Evolutionary conservation across 2,888 invertebrate genomes (phyloP).

Genomic region (Apeira syringaria): DNA sequence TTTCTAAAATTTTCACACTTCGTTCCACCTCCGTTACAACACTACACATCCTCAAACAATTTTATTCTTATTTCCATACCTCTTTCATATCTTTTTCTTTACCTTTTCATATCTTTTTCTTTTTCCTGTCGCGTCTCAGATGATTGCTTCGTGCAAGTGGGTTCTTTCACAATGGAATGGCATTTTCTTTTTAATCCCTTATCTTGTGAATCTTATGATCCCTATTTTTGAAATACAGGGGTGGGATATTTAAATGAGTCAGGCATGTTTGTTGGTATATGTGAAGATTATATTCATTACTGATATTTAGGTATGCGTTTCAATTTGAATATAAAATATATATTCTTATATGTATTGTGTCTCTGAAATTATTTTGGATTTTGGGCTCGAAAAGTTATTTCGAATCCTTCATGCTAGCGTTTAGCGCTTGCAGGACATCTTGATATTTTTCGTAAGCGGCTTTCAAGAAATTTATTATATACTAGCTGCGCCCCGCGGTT

Average conservation of each 20-base stretch:
- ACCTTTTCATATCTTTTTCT: conserved; percentile 17
- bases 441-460: no score
- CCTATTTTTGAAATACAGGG: conserved; percentile 20
- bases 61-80: conserved; percentile 24
- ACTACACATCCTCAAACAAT: conserved; percentile 26
- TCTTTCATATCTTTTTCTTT: conserved; percentile 18
- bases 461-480: no score
- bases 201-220: conserved; percentile 43
- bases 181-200: conserved; percentile 71
- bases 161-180: conserved; percentile 54
- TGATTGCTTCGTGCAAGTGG: conserved; percentile 44
- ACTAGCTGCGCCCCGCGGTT: no score
- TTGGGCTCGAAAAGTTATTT: no score
- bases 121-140: conserved; percentile 34
- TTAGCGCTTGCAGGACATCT: no score
- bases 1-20: background rate
- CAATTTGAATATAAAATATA: no score
- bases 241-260: conserved; percentile 55
- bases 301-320: no score
- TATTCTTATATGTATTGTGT: no score
- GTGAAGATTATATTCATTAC: background rate
- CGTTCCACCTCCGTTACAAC: conserved; percentile 11
- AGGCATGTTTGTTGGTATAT: conserved; percentile 35
- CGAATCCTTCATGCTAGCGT: no score
- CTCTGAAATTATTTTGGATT: no score